Base-by-base conservation (phyloP, 2,797 vertebrate species). In the Spizella passerina region DNA sequence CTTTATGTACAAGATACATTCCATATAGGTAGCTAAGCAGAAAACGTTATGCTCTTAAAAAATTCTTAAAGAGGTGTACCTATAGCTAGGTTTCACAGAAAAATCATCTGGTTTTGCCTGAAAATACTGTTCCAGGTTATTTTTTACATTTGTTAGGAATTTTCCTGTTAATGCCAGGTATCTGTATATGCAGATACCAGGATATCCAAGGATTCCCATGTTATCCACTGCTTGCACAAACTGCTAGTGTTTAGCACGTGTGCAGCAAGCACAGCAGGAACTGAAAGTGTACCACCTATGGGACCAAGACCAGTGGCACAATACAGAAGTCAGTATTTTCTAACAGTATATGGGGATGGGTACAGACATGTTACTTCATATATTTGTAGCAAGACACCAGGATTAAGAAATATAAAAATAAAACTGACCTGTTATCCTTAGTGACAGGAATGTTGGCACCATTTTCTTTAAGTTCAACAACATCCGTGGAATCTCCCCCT, bases 401-500 rank as follows among this genome's bases (percentile, higher is more conserved):
- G 11, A 7, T 61, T 53, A 86, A 73, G 29, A 83, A 70, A 53
- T 30, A 65, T 2, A 64, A 76, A 73, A 78, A 44, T 5, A 43
- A 66, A 76, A 73, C 79, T 4, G 47, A 98, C 98, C 97, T 98
- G 96, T 98, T 98, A 63, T 60, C 53, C 92, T 91, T 97, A 43
- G 97, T 98, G 82, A 98, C 96, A 55, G 78, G 91, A 91, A 97
- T 94, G 53, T 93, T 89, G 43, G 83, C 69, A 92, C 98, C 98
- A 13, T 97, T 95, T 95, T 97, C 50, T 89, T 98, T 96, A 60
- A 98, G 93, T 41, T 98, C 96, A 57, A 86, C 23, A 6, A 32
- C 4, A 69, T 41, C 91, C 15, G 3, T 4, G 20, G 90, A 84
- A 66, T 85, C 93, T 84, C 18, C 73, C 84, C 68, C 83, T 72